Base-by-base conservation (phyloP, 2,113 vertebrate genomes). In the Pimephales promelas region DNA sequence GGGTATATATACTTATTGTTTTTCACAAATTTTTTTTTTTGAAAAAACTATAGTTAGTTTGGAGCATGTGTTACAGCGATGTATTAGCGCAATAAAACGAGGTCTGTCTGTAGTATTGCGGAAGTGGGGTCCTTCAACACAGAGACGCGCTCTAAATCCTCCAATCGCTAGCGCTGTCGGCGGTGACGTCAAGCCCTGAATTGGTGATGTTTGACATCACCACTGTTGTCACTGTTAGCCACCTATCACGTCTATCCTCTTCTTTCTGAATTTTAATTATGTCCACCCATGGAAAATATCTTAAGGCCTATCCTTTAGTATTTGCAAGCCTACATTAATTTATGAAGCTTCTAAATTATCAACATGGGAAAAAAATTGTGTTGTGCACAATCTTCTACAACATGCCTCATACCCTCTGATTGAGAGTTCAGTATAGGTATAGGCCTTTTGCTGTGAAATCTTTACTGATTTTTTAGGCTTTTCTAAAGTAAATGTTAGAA, bases 51-150 rank as follows among this genome's bases (percentile, higher is more conserved):
- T 34, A n/a, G 20, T 16, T 22, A n/a, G 20, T 16, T 22, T 20
- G 8, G 31, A 4, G 7, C 24, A 7, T 31, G 16, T n/a, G 14
- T 7, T 7, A 66, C 24, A 61, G 57, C 18, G 43, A n/a, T 20
- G 10, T n/a, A 22, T 52, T 20, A 14, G 18, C 43, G 14, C 34
- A 71, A 18, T 49, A 79, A 79, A 24, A 9, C 9, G 7, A 59
- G 4, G 4, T 20, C 28, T 43, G 45, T 4, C 28, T 43, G 56
- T 4, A 2, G 31, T 9, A 36, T 74, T 52, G 76, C 71, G 84
- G 82, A 85, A 85, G 31, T 74, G 75, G 88, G 89, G 89, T 89
- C 89, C 89, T 89, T 86, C 22, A 45, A n/a, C 59, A 45, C 4
- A 2, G 7, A 71, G 88, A 89, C 83, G 86, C 89, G 72, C 78